Percentiles rank a stretch among this genome's conserved stretches.
Conservation (phyloP, 2,113 vertebrate genomes). For the Neofelis nebulosa region DNA sequence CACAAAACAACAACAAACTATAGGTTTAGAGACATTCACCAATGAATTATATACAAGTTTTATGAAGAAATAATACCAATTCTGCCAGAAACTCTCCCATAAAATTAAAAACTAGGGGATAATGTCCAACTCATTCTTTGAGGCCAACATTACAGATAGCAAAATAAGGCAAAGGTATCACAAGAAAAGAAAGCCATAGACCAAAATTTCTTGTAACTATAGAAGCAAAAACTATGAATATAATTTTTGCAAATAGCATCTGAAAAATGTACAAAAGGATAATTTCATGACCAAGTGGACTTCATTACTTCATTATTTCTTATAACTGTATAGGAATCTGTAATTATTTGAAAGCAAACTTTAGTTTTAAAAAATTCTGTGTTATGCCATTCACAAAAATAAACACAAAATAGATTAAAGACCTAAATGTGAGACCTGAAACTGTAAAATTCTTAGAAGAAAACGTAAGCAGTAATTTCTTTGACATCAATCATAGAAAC, state of each 20-base stretch:
- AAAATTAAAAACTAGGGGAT: background rate
- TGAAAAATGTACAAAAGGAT: background rate
- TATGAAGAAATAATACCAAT: background rate
- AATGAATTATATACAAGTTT: background rate
- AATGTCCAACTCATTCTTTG: background rate
- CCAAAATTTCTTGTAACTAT: background rate
- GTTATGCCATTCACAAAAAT: background rate
- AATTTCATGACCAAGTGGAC: background rate
- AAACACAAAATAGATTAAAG: background rate
- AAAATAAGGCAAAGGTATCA: background rate
- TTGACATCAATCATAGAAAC: background rate
- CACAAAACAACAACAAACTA: background rate
- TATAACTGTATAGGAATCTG: background rate
- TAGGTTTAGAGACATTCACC: background rate
- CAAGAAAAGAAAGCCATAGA: background rate
- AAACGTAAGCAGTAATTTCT: background rate
- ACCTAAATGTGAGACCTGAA: background rate
- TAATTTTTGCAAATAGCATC: background rate
- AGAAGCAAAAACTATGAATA: background rate
- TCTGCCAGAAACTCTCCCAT: background rate
- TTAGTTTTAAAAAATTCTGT: background rate
- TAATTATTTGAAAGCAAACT: background rate
- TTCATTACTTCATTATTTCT: background rate
- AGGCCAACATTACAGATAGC: background rate
- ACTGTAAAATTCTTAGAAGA: background rate